A percentile compares a stretch with the other conserved stretches of the same genome.
phyloP scores from a whole-genome alignment of 2,888 invertebrate genomes.

The Drosophila parthenogenetica region DNA sequence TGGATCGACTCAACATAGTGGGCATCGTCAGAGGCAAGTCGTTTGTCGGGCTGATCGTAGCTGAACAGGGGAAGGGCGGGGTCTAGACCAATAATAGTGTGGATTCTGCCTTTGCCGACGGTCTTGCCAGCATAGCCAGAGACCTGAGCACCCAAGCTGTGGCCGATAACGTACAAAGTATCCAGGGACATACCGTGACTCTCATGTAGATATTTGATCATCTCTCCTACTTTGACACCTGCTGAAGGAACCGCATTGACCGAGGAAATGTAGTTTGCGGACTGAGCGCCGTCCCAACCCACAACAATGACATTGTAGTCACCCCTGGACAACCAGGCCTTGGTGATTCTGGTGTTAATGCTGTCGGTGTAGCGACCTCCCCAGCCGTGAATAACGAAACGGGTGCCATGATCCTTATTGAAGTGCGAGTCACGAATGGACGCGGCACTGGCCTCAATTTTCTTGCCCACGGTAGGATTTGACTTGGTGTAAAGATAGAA shows the following conservation, averaged over 20 bases:
- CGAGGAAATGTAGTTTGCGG: slow-evolving; percentile 87
- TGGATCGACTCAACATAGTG: slow-evolving; percentile 83
- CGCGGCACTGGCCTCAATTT: slow-evolving; percentile 44
- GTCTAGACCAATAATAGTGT: slow-evolving; percentile 86
- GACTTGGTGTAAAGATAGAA: slow-evolving; percentile 76
- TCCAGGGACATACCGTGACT: slow-evolving; percentile 85
- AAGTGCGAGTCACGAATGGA: slow-evolving; percentile 60
- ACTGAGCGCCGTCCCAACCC: slow-evolving; percentile 87
- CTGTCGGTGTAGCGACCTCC: slow-evolving; percentile 86
- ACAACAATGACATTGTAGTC: slow-evolving; percentile 87
- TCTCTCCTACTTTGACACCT: slow-evolving; percentile 70
- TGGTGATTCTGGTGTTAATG: slow-evolving; percentile 72
- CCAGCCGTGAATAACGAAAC: slow-evolving; percentile 87
- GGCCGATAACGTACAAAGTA: slow-evolving; percentile 86
- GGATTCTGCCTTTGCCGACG: slow-evolving; percentile 86
- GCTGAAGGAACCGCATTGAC: slow-evolving; percentile 83
- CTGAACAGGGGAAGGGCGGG: slow-evolving; percentile 81
- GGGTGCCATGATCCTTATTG: slow-evolving; percentile 59
- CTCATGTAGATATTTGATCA: slow-evolving; percentile 85
- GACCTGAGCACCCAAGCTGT: slow-evolving; percentile 88
- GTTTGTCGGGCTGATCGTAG: slow-evolving; percentile 64
- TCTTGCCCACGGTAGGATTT: slow-evolving; percentile 57
- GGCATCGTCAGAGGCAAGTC: slow-evolving; percentile 78
- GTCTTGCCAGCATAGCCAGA: slow-evolving; percentile 87
- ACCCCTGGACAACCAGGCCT: slow-evolving; percentile 86